These are phyloP conservation scores for Prorops nasuta DNA, from an alignment of 1,140 invertebrate species.

Conservation along the genomic window DNA sequence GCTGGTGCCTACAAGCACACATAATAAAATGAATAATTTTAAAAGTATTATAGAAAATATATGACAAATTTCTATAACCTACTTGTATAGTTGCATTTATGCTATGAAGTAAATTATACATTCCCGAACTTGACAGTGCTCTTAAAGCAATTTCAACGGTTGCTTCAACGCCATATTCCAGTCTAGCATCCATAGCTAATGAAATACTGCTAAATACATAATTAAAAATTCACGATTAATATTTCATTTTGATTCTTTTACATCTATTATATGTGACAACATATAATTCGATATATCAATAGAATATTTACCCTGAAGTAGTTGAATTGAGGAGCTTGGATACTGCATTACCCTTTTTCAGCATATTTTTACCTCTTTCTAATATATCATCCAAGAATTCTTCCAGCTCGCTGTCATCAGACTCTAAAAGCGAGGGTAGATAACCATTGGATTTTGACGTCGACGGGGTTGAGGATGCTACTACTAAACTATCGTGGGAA, in stretches of 20 bases:
- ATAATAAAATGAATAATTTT: conserved; percentile 4
- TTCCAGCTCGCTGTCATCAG: conserved; percentile 71
- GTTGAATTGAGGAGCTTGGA: conserved; percentile 43
- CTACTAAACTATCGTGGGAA: conserved; percentile 43
- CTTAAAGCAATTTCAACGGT: conserved; percentile 71
- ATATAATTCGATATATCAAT: background rate
- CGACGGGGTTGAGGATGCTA: conserved; percentile 33
- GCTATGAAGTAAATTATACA: conserved; percentile 61
- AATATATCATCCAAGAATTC: conserved; percentile 69
- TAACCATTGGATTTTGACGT: conserved; percentile 53
- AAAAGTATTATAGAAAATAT: conserved; percentile 1
- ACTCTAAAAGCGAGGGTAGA: conserved; percentile 67
- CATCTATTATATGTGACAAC: background rate
- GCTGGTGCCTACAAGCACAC: background rate
- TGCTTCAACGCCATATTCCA: conserved; percentile 73
- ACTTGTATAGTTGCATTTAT: conserved; percentile 56
- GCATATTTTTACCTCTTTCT: conserved; percentile 58
- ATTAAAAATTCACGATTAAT: background rate
- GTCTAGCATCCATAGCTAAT: conserved; percentile 71
- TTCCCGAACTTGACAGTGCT: conserved; percentile 63
- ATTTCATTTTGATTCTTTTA: background rate
- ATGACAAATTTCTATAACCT: conserved; percentile 21
- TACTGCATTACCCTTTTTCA: conserved; percentile 46
- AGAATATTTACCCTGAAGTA: conserved; percentile 39
- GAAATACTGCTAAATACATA: conserved; percentile 59